Percentiles rank a stretch among this genome's conserved stretches.
These are phyloP conservation scores for Grus americana DNA, from an alignment of 2,113 vertebrate species.

Conservation along the genomic window DNA sequence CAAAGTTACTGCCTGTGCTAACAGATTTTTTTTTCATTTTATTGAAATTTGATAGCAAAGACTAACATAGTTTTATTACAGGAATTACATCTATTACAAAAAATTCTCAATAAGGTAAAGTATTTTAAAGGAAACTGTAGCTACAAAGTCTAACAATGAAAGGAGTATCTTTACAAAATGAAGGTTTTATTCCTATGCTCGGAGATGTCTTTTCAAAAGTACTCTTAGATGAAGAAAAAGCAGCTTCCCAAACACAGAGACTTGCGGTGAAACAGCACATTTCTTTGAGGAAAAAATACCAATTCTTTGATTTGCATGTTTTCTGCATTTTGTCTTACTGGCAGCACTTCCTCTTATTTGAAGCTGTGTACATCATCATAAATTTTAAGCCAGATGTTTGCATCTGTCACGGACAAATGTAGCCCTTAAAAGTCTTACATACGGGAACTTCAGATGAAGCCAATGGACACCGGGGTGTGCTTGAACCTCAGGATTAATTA, in stretches of 20 bases:
- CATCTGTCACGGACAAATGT: background rate
- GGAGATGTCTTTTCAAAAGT: background rate
- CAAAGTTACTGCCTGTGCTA: background rate
- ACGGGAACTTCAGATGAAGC: background rate
- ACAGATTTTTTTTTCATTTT: background rate
- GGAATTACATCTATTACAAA: background rate
- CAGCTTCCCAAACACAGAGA: background rate
- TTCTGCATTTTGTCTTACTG: background rate
- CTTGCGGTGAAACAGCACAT: background rate
- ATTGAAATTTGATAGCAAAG: background rate
- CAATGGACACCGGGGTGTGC: background rate
- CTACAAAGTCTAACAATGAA: background rate
- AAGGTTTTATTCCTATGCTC: background rate
- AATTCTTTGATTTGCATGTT: background rate
- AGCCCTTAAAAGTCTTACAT: background rate
- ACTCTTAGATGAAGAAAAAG: background rate
- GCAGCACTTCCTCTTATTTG: constrained; percentile 3
- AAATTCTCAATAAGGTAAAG: background rate
- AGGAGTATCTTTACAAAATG: background rate
- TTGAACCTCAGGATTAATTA: background rate
- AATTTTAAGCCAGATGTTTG: constrained; percentile 52
- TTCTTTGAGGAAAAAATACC: background rate
- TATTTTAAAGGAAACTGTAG: background rate
- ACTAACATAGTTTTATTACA: background rate
- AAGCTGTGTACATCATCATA: background rate